These are phyloP conservation scores for Coenobita brevimanus DNA, from an alignment of 1,140 invertebrate species.

Conservation along the genomic window DNA sequence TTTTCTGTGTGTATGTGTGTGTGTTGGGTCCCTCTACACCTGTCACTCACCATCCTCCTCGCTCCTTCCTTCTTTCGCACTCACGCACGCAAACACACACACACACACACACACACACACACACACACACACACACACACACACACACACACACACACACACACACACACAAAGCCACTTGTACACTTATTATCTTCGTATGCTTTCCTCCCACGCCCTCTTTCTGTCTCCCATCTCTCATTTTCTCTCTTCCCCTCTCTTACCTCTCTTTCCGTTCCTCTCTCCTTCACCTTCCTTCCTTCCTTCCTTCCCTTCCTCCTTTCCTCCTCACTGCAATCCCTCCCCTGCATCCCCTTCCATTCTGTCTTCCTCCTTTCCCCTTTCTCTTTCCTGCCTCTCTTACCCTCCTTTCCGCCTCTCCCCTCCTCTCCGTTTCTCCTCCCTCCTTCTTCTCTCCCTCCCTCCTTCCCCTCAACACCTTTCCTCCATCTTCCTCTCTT, in stretches of 20 bases:
- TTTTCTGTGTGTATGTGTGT: too few species aligned
- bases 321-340: background rate
- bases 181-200: too few species aligned
- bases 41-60: too few species aligned
- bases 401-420: background rate
- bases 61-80: too few species aligned
- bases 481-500: too few species aligned
- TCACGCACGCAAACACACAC: too few species aligned
- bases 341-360: background rate
- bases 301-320: background rate
- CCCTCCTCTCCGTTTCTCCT: background rate
- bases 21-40: too few species aligned
- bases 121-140: constrained; percentile 16
- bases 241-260: background rate
- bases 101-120: constrained; percentile 9
- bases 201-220: too few species aligned
- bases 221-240: too few species aligned
- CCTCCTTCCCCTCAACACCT: background rate
- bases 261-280: background rate
- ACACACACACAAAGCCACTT: too few species aligned
- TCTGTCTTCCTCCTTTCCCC: background rate
- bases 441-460: background rate
- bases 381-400: background rate
- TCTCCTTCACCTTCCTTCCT: background rate
- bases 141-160: background rate